Evolutionary conservation across 2,797 vertebrate species (phyloP).

Genomic region (Podarcis lilfordi): DNA sequence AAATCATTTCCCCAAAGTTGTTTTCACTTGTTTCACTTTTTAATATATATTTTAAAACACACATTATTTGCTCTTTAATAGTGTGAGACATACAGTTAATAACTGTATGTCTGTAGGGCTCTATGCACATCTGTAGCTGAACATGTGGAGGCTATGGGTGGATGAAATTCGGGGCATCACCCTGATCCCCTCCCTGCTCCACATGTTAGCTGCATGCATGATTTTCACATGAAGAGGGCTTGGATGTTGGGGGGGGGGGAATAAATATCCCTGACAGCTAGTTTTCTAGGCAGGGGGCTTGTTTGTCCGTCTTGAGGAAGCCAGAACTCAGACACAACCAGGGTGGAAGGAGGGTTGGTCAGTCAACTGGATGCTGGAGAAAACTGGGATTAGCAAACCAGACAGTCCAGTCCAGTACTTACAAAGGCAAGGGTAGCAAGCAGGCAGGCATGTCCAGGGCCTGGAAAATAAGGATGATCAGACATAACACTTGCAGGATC

Average conservation of each 20-base stretch:
- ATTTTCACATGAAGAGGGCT: neutral
- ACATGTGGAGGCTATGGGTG: neutral
- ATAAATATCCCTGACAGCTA: neutral
- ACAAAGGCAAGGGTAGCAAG: neutral
- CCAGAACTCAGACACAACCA: neutral
- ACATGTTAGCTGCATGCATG: neutral
- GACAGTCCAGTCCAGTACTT: neutral
- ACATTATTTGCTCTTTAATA: too few species aligned
- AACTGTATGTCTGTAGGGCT: too few species aligned
- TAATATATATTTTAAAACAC: neutral
- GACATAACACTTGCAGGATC: neutral
- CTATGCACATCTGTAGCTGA: neutral
- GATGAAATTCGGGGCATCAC: neutral
- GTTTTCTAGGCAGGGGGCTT: neutral
- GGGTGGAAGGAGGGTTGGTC: neutral
- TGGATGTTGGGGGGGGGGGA: neutral
- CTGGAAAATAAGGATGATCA: neutral
- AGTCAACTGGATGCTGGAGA: neutral
- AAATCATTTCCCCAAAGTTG: neutral
- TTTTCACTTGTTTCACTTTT: neutral
- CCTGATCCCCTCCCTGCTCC: neutral
- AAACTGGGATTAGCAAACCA: neutral
- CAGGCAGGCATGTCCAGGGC: neutral
- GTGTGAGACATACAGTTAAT: too few species aligned
- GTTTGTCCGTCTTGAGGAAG: neutral